phyloP scores from a whole-genome alignment of 1,140 invertebrate genomes.

The Linepithema humile region DNA sequence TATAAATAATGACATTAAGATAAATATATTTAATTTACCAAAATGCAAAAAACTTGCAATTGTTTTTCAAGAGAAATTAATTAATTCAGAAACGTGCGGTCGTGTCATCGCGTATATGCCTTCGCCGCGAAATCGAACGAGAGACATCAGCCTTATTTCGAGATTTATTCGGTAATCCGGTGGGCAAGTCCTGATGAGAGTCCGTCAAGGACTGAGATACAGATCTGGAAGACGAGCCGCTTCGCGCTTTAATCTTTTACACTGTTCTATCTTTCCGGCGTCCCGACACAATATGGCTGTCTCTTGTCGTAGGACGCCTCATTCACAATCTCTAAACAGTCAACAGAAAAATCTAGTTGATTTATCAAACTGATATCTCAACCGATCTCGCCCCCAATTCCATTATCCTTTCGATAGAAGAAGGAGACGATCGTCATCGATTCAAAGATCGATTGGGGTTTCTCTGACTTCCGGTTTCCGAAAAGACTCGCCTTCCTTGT shows the following conservation, averaged over 20 bases:
- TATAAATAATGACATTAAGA: neutral
- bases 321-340: neutral
- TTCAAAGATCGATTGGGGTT: conserved; percentile 11
- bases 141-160: conserved; percentile 28
- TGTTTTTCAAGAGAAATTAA: neutral
- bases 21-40: conserved; percentile 1
- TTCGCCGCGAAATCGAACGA: neutral
- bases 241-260: neutral
- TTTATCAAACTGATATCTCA: no score
- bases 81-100: conserved; percentile 4
- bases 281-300: conserved; percentile 72
- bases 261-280: conserved; percentile 22
- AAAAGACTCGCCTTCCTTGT: neutral
- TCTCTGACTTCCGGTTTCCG: neutral
- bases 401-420: neutral
- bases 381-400: neutral
- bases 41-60: neutral
- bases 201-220: conserved; percentile 9
- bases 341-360: neutral
- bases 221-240: conserved; percentile 1
- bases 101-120: neutral
- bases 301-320: conserved; percentile 63
- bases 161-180: neutral
- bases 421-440: neutral
- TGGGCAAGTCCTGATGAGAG: neutral